Conservation (phyloP, 2,888 invertebrate genomes). For the Metacarcinus magister region DNA sequence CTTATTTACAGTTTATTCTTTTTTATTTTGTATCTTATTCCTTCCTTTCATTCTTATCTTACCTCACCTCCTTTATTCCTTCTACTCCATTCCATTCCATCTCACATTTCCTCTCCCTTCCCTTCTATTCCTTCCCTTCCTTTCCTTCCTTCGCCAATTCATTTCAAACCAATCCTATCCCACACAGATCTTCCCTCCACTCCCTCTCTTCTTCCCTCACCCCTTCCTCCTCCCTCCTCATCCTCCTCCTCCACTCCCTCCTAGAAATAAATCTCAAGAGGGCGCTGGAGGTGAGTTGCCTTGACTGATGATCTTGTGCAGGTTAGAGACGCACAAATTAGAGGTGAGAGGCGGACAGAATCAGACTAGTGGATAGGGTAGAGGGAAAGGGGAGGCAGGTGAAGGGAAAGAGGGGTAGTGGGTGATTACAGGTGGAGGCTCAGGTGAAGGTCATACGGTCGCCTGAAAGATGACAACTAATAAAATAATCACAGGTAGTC, state of each 20-base stretch:
- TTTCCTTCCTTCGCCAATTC: neutral
- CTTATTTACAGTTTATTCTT: neutral
- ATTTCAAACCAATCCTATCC: neutral
- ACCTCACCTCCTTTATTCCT: neutral
- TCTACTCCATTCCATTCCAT: neutral
- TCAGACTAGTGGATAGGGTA: neutral
- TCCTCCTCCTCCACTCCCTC: neutral
- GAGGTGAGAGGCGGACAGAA: conserved; percentile 34
- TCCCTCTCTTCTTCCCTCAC: neutral
- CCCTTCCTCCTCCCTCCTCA: neutral
- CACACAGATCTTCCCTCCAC: neutral
- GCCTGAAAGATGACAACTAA: conserved; percentile 48
- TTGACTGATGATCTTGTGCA: conserved; percentile 20
- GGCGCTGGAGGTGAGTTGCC: neutral
- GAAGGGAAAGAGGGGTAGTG: neutral
- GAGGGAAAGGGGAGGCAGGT: neutral
- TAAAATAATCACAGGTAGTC: conserved; percentile 31
- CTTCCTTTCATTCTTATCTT: neutral
- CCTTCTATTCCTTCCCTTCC: neutral
- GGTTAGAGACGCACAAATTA: conserved; percentile 44
- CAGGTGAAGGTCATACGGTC: conserved; percentile 7
- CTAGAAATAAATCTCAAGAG: neutral
- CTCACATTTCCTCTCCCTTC: neutral
- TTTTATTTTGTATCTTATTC: neutral
- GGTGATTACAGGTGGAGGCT: conserved; percentile 35